A percentile compares a stretch with the other conserved stretches of the same genome.
Conservation (phyloP, 2,113 vertebrate species). For the Romanogobio albipinnatus region DNA sequence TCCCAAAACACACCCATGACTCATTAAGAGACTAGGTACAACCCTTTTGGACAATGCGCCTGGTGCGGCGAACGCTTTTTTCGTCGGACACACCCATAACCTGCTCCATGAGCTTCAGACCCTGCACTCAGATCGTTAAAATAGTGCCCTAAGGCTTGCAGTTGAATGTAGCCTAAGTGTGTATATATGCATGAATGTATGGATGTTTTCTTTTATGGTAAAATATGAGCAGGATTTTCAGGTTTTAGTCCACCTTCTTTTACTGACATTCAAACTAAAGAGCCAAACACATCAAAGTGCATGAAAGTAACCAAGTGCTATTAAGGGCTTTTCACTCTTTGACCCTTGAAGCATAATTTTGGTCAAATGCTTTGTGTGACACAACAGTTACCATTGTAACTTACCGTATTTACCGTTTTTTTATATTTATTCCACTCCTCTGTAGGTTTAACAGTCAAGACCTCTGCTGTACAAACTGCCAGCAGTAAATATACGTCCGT, state of each 20-base stretch:
- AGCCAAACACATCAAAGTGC: not conserved
- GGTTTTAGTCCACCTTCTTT: not conserved
- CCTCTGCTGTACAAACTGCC: not conserved
- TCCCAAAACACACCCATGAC: no score
- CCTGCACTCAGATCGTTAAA: no score
- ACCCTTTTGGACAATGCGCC: no score
- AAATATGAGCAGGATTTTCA: no score
- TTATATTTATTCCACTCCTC: not conserved
- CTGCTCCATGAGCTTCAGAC: no score
- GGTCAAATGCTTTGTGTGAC: not conserved
- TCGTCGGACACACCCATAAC: no score
- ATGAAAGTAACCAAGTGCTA: not conserved
- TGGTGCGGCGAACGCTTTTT: no score
- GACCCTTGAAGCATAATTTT: not conserved
- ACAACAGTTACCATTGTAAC: not conserved
- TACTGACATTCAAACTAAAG: not conserved
- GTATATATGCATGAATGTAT: no score
- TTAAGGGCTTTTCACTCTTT: conserved; percentile 10
- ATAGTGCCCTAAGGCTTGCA: no score
- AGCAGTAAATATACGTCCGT: not conserved
- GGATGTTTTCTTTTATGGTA: no score
- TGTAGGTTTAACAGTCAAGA: not conserved
- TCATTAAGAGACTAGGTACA: no score
- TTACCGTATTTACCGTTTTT: not conserved
- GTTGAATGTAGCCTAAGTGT: no score